phyloP scores from a whole-genome alignment of 2,888 invertebrate species.

The Ectemnius continuus region DNA sequence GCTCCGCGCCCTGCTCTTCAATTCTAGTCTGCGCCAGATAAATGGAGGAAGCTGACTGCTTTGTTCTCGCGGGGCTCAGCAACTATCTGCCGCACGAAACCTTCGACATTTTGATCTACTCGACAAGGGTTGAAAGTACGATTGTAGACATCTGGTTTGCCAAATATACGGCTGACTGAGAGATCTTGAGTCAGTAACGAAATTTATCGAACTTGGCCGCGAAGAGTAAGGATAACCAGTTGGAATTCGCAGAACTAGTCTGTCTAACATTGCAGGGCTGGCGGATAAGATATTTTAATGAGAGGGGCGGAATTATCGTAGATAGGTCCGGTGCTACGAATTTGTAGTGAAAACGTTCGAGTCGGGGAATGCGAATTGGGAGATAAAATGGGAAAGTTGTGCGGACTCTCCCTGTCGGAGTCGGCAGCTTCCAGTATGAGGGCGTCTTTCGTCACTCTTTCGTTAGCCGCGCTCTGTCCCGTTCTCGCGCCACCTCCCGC shows the following conservation, averaged over 20 bases:
- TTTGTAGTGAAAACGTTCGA: constrained; percentile 72
- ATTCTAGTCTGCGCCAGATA: constrained; percentile 60
- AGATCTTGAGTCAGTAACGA: too few species aligned
- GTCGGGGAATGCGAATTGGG: constrained; percentile 74
- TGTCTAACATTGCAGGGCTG: constrained; percentile 3
- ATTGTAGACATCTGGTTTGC: too few species aligned
- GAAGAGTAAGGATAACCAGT: too few species aligned
- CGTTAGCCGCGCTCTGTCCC: constrained; percentile 40
- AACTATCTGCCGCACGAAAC: constrained; percentile 33
- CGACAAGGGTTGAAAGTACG: too few species aligned
- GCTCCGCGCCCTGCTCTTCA: constrained; percentile 67
- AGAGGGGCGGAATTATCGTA: constrained; percentile 66
- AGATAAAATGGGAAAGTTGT: constrained; percentile 75
- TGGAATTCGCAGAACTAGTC: background rate
- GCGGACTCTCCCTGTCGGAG: constrained; percentile 49
- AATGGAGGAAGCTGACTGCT: constrained; percentile 47
- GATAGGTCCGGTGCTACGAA: constrained; percentile 67
- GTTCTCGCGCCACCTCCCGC: constrained; percentile 24
- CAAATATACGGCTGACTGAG: too few species aligned
- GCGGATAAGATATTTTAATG: constrained; percentile 69
- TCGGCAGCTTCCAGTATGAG: constrained; percentile 28
- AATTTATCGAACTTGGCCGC: too few species aligned
- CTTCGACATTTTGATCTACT: background rate
- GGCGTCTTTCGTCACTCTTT: constrained; percentile 35
- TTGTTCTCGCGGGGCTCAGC: constrained; percentile 18